These are phyloP conservation scores for Kuschelorhynchus macadamiae DNA, from an alignment of 2,888 invertebrate species.

Conservation along the genomic window DNA sequence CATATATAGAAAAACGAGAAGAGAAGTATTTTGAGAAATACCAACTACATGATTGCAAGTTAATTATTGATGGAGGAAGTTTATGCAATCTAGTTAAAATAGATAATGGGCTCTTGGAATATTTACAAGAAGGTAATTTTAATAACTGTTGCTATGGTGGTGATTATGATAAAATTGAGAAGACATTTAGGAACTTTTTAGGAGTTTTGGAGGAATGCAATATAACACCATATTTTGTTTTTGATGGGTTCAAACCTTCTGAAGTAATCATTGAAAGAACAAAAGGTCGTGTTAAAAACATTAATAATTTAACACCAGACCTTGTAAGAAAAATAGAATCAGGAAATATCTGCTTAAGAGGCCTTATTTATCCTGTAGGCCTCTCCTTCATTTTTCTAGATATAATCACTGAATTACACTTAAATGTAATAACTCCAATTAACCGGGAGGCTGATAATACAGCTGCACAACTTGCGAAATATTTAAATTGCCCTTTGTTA, in stretches of 20 bases:
- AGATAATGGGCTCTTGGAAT: slow-evolving; percentile 75
- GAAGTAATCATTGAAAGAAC: no score
- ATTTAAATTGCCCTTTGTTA: slow-evolving; percentile 86
- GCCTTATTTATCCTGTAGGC: slow-evolving; percentile 79
- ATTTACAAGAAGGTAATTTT: slow-evolving; percentile 63
- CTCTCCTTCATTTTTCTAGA: slow-evolving; percentile 82
- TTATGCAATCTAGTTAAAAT: slow-evolving; percentile 70
- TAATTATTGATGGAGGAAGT: slow-evolving; percentile 87
- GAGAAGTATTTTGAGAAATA: slow-evolving; percentile 75
- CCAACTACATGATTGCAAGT: slow-evolving; percentile 76
- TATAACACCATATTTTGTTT: slow-evolving; percentile 79
- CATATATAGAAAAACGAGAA: slow-evolving; percentile 78
- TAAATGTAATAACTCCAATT: slow-evolving; percentile 74
- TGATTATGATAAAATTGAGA: slow-evolving; percentile 84
- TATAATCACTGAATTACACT: slow-evolving; percentile 75
- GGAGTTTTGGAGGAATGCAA: slow-evolving; percentile 78
- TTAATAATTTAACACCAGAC: no score
- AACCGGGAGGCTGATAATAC: slow-evolving; percentile 93
- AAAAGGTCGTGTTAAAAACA: no score
- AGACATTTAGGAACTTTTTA: slow-evolving; percentile 78
- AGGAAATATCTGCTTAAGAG: no score
- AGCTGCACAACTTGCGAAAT: slow-evolving; percentile 84
- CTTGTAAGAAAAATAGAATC: no score
- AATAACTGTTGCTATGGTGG: slow-evolving; percentile 79
- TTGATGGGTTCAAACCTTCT: slow-evolving; percentile 74